phyloP scores from a whole-genome alignment of 2,113 vertebrate species.

The Struthidea cinerea region DNA sequence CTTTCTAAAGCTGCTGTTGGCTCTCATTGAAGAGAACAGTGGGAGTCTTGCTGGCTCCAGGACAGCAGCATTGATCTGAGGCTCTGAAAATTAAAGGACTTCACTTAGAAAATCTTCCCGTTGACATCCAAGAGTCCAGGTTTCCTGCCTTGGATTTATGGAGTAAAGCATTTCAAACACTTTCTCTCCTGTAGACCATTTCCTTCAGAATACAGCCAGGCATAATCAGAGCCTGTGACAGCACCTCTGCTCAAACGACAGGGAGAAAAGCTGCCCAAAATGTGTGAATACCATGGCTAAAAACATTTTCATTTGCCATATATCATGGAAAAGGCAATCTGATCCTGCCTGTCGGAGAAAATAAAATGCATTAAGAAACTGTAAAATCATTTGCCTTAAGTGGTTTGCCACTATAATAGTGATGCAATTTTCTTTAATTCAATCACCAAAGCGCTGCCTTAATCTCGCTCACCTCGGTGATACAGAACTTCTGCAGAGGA shows the following conservation, averaged over 20 bases:
- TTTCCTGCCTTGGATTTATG: neutral
- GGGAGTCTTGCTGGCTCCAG: neutral
- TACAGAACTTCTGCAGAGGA: neutral
- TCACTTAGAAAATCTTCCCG: neutral
- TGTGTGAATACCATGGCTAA: neutral
- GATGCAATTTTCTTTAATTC: slow-evolving; percentile 18
- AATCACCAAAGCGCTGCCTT: neutral
- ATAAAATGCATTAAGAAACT: neutral
- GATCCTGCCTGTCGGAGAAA: neutral
- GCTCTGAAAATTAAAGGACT: neutral
- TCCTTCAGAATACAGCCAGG: neutral
- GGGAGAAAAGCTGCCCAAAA: neutral
- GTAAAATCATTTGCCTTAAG: neutral
- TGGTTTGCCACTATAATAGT: neutral
- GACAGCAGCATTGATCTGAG: neutral
- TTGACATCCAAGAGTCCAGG: neutral
- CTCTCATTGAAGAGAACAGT: neutral
- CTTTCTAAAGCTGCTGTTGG: neutral
- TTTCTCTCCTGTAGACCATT: neutral
- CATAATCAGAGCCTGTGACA: neutral
- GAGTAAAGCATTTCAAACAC: neutral
- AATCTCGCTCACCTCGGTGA: neutral
- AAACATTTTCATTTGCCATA: neutral
- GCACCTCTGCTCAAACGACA: neutral
- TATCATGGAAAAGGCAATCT: neutral